Conservation (phyloP, 2,797 vertebrate genomes). For the Pseudochromis fuscus region DNA sequence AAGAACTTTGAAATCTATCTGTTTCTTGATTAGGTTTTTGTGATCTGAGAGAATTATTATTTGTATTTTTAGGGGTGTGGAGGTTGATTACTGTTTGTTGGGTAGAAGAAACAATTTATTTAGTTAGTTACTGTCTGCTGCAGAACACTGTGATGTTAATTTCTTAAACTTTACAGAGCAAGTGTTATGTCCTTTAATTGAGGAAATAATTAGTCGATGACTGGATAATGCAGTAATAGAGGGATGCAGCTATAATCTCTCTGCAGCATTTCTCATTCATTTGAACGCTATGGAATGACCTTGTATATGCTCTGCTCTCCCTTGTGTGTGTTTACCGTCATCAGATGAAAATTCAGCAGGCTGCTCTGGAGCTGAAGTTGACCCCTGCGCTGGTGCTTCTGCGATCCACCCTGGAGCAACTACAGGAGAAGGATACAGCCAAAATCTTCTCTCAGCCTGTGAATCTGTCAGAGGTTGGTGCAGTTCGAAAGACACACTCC, state of each 20-base stretch:
- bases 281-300: conserved; percentile 19
- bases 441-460: conserved; percentile 96
- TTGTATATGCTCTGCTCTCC: conserved; percentile 15
- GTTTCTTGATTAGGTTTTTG: too few species aligned
- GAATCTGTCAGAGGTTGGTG: conserved; percentile 90
- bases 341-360: conserved; percentile 95
- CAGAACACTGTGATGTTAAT: not conserved
- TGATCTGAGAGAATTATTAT: too few species aligned
- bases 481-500: conserved; percentile 21
- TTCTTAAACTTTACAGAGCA: not conserved
- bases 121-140: too few species aligned
- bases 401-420: conserved; percentile 92
- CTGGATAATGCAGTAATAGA: not conserved
- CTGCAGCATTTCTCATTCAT: conserved; percentile 3
- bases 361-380: conserved; percentile 92
- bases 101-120: too few species aligned
- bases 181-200: not conserved
- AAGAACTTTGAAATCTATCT: too few species aligned
- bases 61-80: too few species aligned
- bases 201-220: not conserved
- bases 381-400: conserved; percentile 93
- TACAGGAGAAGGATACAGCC: conserved; percentile 95
- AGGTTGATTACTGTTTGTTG: too few species aligned
- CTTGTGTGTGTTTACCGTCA: conserved; percentile 17
- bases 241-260: not conserved